These are phyloP conservation scores for Rhopalosiphum padi DNA, from an alignment of 1,140 invertebrate genomes.

Conservation along the genomic window DNA sequence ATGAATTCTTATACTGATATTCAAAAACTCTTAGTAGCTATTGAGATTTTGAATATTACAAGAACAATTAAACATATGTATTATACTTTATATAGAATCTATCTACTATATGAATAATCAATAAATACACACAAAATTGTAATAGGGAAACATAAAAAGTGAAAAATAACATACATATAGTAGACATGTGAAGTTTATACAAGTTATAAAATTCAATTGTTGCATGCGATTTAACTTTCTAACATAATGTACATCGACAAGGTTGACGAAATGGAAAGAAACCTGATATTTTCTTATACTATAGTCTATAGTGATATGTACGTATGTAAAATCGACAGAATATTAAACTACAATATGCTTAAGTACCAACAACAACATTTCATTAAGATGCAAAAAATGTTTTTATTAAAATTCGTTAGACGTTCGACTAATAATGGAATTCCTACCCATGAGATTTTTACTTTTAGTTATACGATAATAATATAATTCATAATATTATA, in stretches of 20 bases:
- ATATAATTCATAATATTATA: neutral
- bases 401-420: neutral
- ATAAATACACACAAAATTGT: neutral
- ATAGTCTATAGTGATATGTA: neutral
- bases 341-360: neutral
- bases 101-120: neutral
- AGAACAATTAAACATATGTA: neutral
- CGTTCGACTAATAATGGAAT: neutral
- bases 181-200: neutral
- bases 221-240: neutral
- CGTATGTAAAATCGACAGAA: neutral
- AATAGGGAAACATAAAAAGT: neutral
- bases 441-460: neutral
- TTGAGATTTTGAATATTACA: neutral
- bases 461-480: neutral
- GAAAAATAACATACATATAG: neutral
- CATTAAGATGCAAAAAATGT: neutral
- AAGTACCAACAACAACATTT: neutral
- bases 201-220: neutral
- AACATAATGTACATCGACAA: neutral
- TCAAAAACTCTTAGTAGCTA: neutral
- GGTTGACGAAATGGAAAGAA: conserved; percentile 36
- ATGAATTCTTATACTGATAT: neutral
- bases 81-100: neutral
- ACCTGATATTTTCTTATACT: neutral